These are phyloP conservation scores for Butorides virescens DNA, from an alignment of 2,113 vertebrate species.

Conservation along the genomic window DNA sequence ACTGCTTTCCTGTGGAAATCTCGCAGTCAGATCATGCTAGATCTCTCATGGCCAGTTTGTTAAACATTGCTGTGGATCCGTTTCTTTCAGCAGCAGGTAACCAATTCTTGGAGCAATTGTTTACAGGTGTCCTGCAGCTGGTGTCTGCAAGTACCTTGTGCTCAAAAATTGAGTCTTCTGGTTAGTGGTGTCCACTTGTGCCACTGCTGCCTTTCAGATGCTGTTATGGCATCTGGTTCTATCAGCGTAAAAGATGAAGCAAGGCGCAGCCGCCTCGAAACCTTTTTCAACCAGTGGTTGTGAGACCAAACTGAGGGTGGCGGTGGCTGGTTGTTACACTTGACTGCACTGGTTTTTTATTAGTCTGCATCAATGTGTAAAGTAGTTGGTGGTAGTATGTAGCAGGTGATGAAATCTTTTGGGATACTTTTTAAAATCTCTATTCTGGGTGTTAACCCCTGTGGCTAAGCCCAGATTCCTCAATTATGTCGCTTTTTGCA, in stretches of 20 bases:
- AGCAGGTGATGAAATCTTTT: neutral
- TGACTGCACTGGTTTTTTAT: neutral
- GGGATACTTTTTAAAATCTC: neutral
- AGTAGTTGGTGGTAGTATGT: neutral
- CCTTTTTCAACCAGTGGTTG: fast-evolving
- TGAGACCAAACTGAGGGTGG: neutral
- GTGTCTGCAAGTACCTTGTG: neutral
- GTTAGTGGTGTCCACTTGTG: neutral
- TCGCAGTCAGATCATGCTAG: neutral
- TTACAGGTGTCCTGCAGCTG: neutral
- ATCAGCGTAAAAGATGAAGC: neutral
- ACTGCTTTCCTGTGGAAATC: neutral
- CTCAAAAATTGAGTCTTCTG: neutral
- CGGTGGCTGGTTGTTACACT: neutral
- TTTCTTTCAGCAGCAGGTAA: neutral
- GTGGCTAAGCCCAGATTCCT: neutral
- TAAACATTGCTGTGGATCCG: neutral
- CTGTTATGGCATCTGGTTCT: neutral
- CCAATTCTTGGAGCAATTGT: neutral
- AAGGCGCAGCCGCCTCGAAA: neutral
- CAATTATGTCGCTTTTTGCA: neutral
- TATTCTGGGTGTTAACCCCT: neutral
- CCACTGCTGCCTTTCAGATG: neutral
- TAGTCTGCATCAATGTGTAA: neutral
- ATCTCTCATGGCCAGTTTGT: neutral